phyloP scores from a whole-genome alignment of 2,888 invertebrate species.

The Drosophila buzzatii region DNA sequence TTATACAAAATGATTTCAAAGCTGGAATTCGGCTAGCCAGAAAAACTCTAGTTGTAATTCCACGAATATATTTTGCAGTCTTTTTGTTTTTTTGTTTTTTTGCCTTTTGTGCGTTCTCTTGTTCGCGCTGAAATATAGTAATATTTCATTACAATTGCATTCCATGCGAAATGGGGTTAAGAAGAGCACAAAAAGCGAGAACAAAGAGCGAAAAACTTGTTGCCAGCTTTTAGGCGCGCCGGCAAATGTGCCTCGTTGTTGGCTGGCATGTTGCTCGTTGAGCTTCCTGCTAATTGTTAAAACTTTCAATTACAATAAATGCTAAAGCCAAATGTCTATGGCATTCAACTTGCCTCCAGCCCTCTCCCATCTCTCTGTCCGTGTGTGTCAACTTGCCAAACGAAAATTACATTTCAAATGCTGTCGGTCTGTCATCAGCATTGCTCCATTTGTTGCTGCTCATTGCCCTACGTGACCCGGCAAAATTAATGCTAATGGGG shows the following conservation, averaged over 20 bases:
- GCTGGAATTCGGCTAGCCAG: slow-evolving; percentile 12
- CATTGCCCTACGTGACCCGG: slow-evolving; percentile 68
- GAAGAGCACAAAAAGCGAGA: slow-evolving; percentile 27
- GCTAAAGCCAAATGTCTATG: slow-evolving; percentile 46
- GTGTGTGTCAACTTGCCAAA: slow-evolving; percentile 45
- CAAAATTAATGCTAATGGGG: slow-evolving; percentile 52
- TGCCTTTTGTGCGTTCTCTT: neutral
- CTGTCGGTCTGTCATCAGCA: slow-evolving; percentile 59
- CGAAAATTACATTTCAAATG: slow-evolving; percentile 67
- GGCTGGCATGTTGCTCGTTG: slow-evolving; percentile 10
- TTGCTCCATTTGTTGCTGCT: slow-evolving; percentile 25
- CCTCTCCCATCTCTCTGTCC: slow-evolving; percentile 24
- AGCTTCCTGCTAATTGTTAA: slow-evolving; percentile 59
- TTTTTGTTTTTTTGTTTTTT: no score
- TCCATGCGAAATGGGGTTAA: slow-evolving; percentile 13
- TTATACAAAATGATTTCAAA: slow-evolving; percentile 18
- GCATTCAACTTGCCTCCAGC: slow-evolving; percentile 18
- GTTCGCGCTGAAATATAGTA: slow-evolving; percentile 24
- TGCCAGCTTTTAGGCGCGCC: slow-evolving; percentile 43
- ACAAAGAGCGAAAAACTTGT: slow-evolving; percentile 28
- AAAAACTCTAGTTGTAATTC: slow-evolving; percentile 17
- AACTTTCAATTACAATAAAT: slow-evolving; percentile 65
- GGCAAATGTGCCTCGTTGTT: slow-evolving; percentile 20
- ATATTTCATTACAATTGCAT: slow-evolving; percentile 48
- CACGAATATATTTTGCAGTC: neutral